Percentiles rank a stretch among this genome's conserved stretches.
phyloP scores from a whole-genome alignment of 1,140 invertebrate genomes.

The Drosophila bipectinata region DNA sequence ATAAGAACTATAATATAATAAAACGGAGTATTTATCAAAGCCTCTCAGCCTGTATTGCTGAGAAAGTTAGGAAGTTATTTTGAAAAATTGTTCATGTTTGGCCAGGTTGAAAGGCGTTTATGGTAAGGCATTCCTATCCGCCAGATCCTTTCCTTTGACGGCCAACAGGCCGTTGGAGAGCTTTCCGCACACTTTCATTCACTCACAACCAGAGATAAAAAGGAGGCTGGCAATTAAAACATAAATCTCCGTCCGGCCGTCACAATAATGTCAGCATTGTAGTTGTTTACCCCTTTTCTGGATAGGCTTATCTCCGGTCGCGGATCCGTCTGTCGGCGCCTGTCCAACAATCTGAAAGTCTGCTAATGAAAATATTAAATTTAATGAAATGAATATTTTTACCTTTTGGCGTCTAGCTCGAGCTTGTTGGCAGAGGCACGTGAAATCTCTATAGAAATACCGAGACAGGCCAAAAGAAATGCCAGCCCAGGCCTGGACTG shows the following conservation, averaged over 20 bases:
- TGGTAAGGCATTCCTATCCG: slow-evolving; percentile 29
- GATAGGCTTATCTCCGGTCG: slow-evolving; percentile 49
- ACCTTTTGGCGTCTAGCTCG: slow-evolving; percentile 14
- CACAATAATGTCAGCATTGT: slow-evolving; percentile 55
- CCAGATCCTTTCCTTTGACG: slow-evolving; percentile 65
- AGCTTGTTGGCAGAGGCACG: slow-evolving; percentile 13
- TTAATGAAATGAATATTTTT: slow-evolving; percentile 79
- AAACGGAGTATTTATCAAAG: not conserved
- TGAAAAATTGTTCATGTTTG: not conserved
- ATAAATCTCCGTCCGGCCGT: slow-evolving; percentile 57
- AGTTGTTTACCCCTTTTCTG: slow-evolving; percentile 37
- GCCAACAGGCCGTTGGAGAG: slow-evolving; percentile 3
- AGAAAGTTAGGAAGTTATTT: not conserved
- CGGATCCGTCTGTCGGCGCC: slow-evolving; percentile 38
- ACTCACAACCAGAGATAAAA: slow-evolving; percentile 26
- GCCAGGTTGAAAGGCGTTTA: slow-evolving; percentile 7
- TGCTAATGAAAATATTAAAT: slow-evolving; percentile 80
- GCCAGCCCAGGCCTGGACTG: slow-evolving; percentile 32
- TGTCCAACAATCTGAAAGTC: slow-evolving; percentile 53
- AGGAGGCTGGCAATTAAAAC: slow-evolving; percentile 66
- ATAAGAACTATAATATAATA: not conserved
- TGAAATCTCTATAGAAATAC: slow-evolving; percentile 44
- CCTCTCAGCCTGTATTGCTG: not conserved
- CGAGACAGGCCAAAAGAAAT: not conserved
- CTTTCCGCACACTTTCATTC: slow-evolving; percentile 59